Evolutionary conservation across 2,113 vertebrate genomes (phyloP).

Genomic region (Turdus rufiventris): DNA sequence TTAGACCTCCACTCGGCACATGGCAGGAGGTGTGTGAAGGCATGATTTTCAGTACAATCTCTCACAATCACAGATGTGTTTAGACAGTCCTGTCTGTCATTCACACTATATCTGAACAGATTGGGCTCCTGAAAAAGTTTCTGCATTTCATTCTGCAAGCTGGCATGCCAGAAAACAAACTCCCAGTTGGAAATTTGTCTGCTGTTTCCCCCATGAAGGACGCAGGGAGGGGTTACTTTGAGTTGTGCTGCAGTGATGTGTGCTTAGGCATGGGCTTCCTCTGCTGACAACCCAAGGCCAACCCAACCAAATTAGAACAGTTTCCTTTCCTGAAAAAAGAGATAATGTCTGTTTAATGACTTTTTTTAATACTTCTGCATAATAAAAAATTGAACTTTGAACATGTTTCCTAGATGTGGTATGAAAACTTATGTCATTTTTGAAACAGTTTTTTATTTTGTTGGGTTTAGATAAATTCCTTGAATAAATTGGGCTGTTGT

Average conservation of each 20-base stretch:
- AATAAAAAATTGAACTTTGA: not conserved
- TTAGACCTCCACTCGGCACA: not conserved
- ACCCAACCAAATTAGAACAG: not conserved
- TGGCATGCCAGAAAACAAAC: not conserved
- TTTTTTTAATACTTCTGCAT: not conserved
- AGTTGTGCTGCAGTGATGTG: not conserved
- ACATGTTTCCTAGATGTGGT: not conserved
- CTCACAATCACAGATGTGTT: not conserved
- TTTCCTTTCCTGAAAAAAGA: not conserved
- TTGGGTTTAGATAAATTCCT: not conserved
- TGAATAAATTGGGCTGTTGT: not conserved
- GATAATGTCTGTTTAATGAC: not conserved
- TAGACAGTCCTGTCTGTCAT: slow-evolving; percentile 29
- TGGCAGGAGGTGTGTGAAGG: not conserved
- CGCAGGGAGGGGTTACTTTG: not conserved
- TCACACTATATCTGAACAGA: not conserved
- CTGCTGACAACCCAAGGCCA: not conserved
- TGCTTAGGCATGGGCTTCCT: not conserved
- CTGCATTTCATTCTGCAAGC: not conserved
- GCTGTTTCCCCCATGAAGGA: not conserved
- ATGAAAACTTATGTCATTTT: not conserved
- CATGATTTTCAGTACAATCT: not conserved
- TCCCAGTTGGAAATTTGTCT: not conserved
- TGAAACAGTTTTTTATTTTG: not conserved
- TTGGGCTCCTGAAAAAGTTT: not conserved